Conservation (phyloP, 2,797 vertebrate genomes). For the Melanotaenia trifasciata region DNA sequence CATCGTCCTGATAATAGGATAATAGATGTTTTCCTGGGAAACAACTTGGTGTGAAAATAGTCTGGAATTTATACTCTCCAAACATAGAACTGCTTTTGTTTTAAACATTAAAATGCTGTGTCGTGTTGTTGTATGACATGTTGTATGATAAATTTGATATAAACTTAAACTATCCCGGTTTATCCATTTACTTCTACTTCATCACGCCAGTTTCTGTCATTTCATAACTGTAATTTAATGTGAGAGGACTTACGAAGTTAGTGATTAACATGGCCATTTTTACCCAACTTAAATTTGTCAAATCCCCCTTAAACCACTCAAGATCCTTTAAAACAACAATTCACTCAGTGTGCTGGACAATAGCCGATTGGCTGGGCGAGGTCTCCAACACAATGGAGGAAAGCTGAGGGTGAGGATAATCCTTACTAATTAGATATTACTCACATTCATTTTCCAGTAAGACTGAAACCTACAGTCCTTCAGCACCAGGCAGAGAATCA, state of each 20-base stretch:
- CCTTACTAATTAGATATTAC: constrained; percentile 81
- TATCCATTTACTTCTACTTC: constrained; percentile 4
- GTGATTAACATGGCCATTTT: constrained; percentile 55
- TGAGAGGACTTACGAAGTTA: constrained; percentile 29
- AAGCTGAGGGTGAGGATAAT: constrained; percentile 81
- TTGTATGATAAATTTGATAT: background rate
- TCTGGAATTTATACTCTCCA: constrained; percentile 76
- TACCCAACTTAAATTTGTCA: constrained; percentile 53
- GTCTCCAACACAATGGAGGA: constrained; percentile 55
- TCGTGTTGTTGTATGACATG: too few species aligned
- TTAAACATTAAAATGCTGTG: background rate
- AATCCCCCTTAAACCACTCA: constrained; percentile 77
- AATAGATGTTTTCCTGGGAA: constrained; percentile 81
- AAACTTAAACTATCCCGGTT: constrained; percentile 3
- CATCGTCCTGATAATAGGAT: constrained; percentile 81
- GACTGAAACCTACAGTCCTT: constrained; percentile 76
- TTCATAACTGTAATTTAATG: constrained; percentile 33
- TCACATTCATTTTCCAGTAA: constrained; percentile 61
- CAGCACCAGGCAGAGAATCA: constrained; percentile 60
- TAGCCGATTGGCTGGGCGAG: constrained; percentile 40
- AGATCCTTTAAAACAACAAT: constrained; percentile 70
- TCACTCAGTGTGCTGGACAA: constrained; percentile 70
- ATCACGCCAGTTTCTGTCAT: constrained; percentile 55
- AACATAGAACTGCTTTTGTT: constrained; percentile 43
- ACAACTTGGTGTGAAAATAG: constrained; percentile 77